Percentiles rank a stretch among this genome's conserved stretches.
phyloP scores from a whole-genome alignment of 2,888 invertebrate genomes.

The Drosophila leonis region DNA sequence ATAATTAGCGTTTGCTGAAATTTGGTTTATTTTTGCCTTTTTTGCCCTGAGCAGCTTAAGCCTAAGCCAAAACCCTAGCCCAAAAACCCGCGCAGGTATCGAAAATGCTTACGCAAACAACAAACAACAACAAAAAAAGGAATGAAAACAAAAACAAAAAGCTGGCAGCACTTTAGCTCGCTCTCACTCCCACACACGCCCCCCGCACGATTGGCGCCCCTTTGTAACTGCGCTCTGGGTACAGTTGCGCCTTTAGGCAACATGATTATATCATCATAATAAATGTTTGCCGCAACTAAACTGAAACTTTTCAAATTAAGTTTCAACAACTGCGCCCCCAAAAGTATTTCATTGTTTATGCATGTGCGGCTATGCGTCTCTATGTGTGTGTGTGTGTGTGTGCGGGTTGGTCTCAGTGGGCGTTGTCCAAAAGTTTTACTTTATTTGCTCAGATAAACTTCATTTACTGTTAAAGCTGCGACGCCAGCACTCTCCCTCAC shows the following conservation, averaged over 20 bases:
- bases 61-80: constrained; percentile 24
- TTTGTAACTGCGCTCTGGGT: constrained; percentile 39
- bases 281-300: constrained; percentile 73
- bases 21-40: constrained; percentile 39
- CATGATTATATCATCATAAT: constrained; percentile 81
- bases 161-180: constrained; percentile 13
- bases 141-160: not conserved
- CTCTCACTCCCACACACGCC: no score
- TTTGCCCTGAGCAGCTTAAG: constrained; percentile 32
- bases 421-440: constrained; percentile 60
- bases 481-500: constrained; percentile 3
- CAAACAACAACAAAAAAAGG: not conserved
- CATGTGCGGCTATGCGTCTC: constrained; percentile 16
- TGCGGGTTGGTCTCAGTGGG: constrained; percentile 36
- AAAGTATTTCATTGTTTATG: constrained; percentile 59
- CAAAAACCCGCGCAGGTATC: constrained; percentile 31
- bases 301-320: constrained; percentile 77
- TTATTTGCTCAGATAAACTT: constrained; percentile 66
- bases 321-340: constrained; percentile 63
- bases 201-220: not conserved
- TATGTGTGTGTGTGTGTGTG: constrained; percentile 4
- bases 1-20: constrained; percentile 45
- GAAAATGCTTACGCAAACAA: constrained; percentile 34
- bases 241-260: constrained; percentile 65
- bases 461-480: constrained; percentile 57